phyloP scores from a whole-genome alignment of 2,797 vertebrate genomes.

The Trematomus bernacchii region DNA sequence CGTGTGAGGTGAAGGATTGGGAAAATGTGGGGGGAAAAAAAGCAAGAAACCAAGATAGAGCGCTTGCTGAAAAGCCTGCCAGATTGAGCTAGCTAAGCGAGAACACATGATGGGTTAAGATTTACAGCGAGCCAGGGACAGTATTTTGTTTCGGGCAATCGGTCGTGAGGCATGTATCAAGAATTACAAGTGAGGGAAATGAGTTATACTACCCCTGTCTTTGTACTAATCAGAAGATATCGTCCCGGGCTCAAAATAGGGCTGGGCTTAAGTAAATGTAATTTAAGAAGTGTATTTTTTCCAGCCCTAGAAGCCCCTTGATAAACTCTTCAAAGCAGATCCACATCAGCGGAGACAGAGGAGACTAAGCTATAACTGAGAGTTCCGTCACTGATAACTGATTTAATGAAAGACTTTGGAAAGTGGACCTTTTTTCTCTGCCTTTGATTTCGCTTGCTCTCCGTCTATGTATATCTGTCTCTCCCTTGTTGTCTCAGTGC shows the following conservation, averaged over 20 bases:
- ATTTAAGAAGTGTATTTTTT: constrained; percentile 56
- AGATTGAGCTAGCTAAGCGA: constrained; percentile 31
- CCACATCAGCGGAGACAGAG: constrained; percentile 49
- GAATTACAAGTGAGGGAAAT: constrained; percentile 62
- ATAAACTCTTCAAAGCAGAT: constrained; percentile 68
- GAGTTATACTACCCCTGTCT: constrained; percentile 56
- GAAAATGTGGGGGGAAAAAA: constrained; percentile 14
- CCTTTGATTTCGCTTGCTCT: constrained; percentile 68
- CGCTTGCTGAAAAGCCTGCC: constrained; percentile 32
- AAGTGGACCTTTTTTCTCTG: constrained; percentile 25
- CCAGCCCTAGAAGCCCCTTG: constrained; percentile 49
- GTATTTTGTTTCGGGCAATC: constrained; percentile 63
- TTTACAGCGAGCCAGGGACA: constrained; percentile 43
- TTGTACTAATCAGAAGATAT: constrained; percentile 66
- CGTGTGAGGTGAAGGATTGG: constrained; percentile 15
- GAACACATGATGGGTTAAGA: constrained; percentile 32
- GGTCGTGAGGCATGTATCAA: constrained; percentile 57
- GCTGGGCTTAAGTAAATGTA: constrained; percentile 52
- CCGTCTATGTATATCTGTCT: constrained; percentile 81
- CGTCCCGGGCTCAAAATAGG: constrained; percentile 38
- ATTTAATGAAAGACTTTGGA: constrained; percentile 55
- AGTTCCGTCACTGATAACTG: constrained; percentile 57
- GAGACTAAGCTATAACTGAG: constrained; percentile 41
- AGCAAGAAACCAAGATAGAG: constrained; percentile 1
- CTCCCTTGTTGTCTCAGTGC: constrained; percentile 70